Evolutionary conservation across 2,888 invertebrate genomes (phyloP).

Genomic region (Strigamia crassipes): DNA sequence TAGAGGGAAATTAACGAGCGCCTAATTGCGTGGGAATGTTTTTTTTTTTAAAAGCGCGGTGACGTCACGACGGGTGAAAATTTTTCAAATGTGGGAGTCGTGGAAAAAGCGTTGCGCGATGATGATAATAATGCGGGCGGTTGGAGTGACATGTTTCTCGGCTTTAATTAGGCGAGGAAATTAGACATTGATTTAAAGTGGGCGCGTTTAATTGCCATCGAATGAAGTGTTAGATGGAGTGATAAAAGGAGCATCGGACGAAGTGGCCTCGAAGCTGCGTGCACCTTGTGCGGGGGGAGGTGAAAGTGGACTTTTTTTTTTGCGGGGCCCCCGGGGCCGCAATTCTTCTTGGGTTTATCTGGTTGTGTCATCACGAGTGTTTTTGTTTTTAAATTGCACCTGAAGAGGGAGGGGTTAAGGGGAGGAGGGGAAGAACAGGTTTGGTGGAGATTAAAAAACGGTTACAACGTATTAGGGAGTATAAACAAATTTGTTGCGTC

Average conservation of each 20-base stretch:
- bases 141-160: background rate
- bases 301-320: background rate
- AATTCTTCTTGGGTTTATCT: constrained; percentile 15
- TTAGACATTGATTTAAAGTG: constrained; percentile 39
- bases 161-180: constrained; percentile 1
- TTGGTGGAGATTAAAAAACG: constrained; percentile 11
- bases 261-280: background rate
- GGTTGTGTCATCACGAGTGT: background rate
- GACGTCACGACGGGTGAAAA: background rate
- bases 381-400: constrained; percentile 21
- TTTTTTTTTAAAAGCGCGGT: background rate
- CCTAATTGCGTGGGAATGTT: constrained; percentile 17
- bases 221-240: constrained; percentile 39
- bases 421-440: background rate
- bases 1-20: constrained; percentile 17
- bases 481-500: constrained; percentile 5
- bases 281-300: background rate
- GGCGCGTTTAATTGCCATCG: constrained; percentile 39
- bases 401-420: background rate
- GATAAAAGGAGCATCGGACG: constrained; percentile 13
- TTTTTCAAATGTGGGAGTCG: background rate
- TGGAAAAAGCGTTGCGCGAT: background rate
- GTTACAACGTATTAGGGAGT: background rate
- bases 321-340: background rate
- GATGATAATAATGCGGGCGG: background rate